A percentile compares a stretch with the other conserved stretches of the same genome.
Conservation (phyloP, 1,140 invertebrate genomes). For the Drosophila nannoptera region DNA sequence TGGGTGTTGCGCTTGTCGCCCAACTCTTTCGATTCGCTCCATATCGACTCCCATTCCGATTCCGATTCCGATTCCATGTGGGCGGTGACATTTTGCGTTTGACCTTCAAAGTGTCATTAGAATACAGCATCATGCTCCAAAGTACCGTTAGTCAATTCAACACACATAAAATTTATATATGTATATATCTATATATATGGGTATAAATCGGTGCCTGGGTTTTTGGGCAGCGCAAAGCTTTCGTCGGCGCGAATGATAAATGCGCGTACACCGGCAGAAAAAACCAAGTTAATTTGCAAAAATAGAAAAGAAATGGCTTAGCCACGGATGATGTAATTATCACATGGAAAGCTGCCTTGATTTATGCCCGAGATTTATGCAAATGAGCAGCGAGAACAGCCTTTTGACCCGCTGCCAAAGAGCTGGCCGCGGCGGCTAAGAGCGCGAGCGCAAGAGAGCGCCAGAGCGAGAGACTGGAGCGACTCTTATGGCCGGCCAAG, state of each 20-base stretch:
- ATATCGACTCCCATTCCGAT: neutral
- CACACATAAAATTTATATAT: slow-evolving; percentile 10
- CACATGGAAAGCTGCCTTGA: slow-evolving; percentile 62
- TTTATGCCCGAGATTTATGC: slow-evolving; percentile 52
- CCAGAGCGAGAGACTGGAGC: slow-evolving; percentile 1
- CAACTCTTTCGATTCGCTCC: slow-evolving; percentile 30
- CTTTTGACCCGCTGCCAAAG: slow-evolving; percentile 22
- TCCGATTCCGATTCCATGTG: neutral
- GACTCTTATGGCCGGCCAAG: slow-evolving; percentile 19
- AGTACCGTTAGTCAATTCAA: slow-evolving; percentile 17
- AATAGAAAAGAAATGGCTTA: slow-evolving; percentile 27
- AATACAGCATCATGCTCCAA: slow-evolving; percentile 31
- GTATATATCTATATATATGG: slow-evolving; percentile 27
- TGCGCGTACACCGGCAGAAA: slow-evolving; percentile 24
- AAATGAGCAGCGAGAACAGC: slow-evolving; percentile 38
- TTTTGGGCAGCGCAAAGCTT: slow-evolving; percentile 39
- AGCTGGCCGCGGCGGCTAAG: neutral
- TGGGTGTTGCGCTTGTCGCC: slow-evolving; percentile 43
- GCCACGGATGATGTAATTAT: slow-evolving; percentile 68
- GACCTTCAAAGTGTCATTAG: slow-evolving; percentile 65
- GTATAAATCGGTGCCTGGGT: neutral
- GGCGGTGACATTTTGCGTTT: slow-evolving; percentile 54
- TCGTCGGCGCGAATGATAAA: slow-evolving; percentile 32
- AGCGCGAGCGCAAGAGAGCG: slow-evolving; percentile 40
- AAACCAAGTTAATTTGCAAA: slow-evolving; percentile 58